phyloP scores from a whole-genome alignment of 2,797 vertebrate genomes.

The Enteromius paludinosus region DNA sequence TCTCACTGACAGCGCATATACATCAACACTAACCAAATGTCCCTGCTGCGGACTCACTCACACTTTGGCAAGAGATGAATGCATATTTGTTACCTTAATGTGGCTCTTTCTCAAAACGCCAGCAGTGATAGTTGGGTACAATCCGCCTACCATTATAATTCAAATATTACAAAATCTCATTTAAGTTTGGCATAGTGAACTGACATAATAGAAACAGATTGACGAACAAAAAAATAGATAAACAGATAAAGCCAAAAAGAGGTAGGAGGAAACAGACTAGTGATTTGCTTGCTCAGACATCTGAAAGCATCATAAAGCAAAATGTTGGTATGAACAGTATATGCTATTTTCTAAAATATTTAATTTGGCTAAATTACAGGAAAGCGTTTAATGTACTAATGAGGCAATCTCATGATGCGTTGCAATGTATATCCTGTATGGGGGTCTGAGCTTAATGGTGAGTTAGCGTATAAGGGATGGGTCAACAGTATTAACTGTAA shows the following conservation, averaged over 20 bases:
- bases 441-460: too few relatives aligned
- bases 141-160: conserved; percentile 11
- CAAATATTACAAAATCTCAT: not conserved
- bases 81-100: conserved; percentile 21
- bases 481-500: too few relatives aligned
- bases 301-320: too few relatives aligned
- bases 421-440: too few relatives aligned
- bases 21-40: conserved; percentile 35
- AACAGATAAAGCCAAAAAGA: conserved; percentile 64
- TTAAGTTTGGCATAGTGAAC: not conserved
- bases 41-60: conserved; percentile 27
- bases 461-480: too few relatives aligned
- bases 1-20: conserved; percentile 30
- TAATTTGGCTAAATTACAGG: too few relatives aligned
- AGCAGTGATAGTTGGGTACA: not conserved
- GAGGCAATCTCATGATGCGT: too few relatives aligned
- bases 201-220: not conserved
- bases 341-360: too few relatives aligned
- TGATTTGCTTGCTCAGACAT: not conserved
- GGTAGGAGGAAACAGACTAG: conserved; percentile 41
- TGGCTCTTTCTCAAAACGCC: not conserved
- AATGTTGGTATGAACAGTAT: too few relatives aligned
- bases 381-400: too few relatives aligned
- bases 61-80: conserved; percentile 19
- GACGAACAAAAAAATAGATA: not conserved